Evolutionary conservation across 2,797 vertebrate species (phyloP).

Genomic region (Helostoma temminkii): DNA sequence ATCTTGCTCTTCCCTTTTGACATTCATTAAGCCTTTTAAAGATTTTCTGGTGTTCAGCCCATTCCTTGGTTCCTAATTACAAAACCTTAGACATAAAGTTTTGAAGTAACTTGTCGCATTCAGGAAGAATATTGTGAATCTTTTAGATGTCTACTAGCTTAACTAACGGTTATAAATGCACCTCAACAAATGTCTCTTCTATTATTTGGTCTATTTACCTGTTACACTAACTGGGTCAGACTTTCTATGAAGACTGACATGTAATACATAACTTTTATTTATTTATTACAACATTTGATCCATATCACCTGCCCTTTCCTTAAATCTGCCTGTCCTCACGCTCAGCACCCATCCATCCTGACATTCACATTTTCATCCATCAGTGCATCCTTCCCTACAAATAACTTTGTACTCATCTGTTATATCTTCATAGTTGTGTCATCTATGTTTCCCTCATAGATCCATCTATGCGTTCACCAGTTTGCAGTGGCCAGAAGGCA

Average conservation of each 20-base stretch:
- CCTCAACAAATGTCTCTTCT: no score
- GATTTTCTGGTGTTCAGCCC: no score
- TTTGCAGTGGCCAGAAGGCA: constrained; percentile 20
- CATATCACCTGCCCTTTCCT: background rate
- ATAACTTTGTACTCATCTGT: constrained; percentile 2
- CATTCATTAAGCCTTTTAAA: no score
- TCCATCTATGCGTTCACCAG: constrained; percentile 19
- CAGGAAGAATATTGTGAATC: no score
- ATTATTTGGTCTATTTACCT: no score
- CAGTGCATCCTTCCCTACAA: constrained; percentile 14
- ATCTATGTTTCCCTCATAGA: constrained; percentile 14
- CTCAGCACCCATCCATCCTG: constrained; percentile 11
- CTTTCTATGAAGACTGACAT: background rate
- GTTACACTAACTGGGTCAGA: no score
- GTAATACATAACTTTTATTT: background rate
- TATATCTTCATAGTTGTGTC: constrained; percentile 2
- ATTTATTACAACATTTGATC: background rate
- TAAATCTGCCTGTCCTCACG: background rate
- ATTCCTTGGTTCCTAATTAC: no score
- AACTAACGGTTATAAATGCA: no score
- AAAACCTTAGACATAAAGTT: no score
- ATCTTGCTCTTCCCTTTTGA: no score
- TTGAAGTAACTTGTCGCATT: no score
- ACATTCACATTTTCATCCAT: constrained; percentile 43
- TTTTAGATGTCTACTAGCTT: no score